Evolutionary conservation across 2,888 invertebrate genomes (phyloP).

Genomic region (Cheilosia pagana): DNA sequence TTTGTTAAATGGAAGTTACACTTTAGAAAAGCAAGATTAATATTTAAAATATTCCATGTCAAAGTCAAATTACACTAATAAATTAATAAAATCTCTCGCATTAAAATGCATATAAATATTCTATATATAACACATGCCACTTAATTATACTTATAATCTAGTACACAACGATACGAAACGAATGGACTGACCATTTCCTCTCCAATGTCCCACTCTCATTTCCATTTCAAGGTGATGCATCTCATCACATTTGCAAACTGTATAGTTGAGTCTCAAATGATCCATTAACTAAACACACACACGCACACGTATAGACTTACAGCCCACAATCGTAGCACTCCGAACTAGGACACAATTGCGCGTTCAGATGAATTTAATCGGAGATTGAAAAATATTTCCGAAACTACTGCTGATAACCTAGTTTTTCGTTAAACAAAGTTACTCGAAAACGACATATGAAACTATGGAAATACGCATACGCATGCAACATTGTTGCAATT

Average conservation of each 20-base stretch:
- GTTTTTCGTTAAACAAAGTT: slow-evolving; percentile 17
- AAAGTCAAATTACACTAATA: neutral
- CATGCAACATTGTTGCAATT: slow-evolving; percentile 43
- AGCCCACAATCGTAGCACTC: slow-evolving; percentile 36
- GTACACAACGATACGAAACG: slow-evolving; percentile 33
- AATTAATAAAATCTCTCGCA: neutral
- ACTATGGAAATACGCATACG: slow-evolving; percentile 3
- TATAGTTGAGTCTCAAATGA: slow-evolving; percentile 16
- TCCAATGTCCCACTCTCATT: slow-evolving; percentile 65
- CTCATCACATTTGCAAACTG: slow-evolving; percentile 61
- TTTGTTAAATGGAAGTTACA: too few species aligned
- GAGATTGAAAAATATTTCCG: slow-evolving; percentile 64
- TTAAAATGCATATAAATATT: slow-evolving; percentile 6
- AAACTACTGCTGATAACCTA: slow-evolving; percentile 70
- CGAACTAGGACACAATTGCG: slow-evolving; percentile 53
- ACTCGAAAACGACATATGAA: slow-evolving; percentile 5
- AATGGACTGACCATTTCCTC: slow-evolving; percentile 60
- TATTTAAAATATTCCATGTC: neutral
- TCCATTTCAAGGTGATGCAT: slow-evolving; percentile 71
- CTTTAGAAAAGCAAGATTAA: too few species aligned
- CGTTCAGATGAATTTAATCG: slow-evolving; percentile 65
- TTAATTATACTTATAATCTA: slow-evolving; percentile 67
- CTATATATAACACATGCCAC: slow-evolving; percentile 17
- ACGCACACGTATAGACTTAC: neutral
- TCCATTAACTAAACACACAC: slow-evolving; percentile 22